phyloP scores from a whole-genome alignment of 2,113 vertebrate genomes.

The Lota lota region DNA sequence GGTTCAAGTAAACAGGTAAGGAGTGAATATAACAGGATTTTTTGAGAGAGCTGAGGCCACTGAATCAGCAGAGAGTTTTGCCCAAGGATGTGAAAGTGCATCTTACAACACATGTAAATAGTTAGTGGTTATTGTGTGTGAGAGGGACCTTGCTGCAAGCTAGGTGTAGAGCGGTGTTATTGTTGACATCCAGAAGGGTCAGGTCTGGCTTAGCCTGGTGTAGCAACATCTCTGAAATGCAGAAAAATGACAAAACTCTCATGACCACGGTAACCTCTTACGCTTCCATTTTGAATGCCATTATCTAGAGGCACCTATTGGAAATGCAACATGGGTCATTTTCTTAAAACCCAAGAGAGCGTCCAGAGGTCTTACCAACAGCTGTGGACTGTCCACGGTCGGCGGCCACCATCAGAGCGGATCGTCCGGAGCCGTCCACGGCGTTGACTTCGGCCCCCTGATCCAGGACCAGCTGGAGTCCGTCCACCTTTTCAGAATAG shows the following conservation, averaged over 20 bases:
- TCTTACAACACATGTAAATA: not conserved
- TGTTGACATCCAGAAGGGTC: slow-evolving; percentile 88
- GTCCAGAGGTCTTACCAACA: slow-evolving; percentile 75
- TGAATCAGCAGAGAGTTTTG: too few relatives aligned
- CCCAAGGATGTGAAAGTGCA: not conserved
- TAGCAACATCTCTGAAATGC: slow-evolving; percentile 85
- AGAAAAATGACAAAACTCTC: slow-evolving; percentile 25
- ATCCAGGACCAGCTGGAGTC: slow-evolving; percentile 88
- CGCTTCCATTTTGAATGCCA: not conserved
- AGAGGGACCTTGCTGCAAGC: slow-evolving; percentile 90
- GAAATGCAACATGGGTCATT: too few relatives aligned
- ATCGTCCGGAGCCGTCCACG: slow-evolving; percentile 82
- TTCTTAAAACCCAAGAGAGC: too few relatives aligned
- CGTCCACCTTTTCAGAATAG: slow-evolving; percentile 85
- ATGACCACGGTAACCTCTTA: not conserved
- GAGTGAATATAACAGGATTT: too few relatives aligned
- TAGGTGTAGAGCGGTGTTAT: slow-evolving; percentile 96
- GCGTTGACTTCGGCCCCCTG: slow-evolving; percentile 84
- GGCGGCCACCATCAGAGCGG: slow-evolving; percentile 91
- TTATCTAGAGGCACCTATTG: not conserved
- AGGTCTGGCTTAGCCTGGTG: slow-evolving; percentile 88
- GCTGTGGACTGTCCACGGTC: slow-evolving; percentile 84
- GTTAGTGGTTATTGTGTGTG: slow-evolving; percentile 2
- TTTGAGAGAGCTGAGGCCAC: too few relatives aligned
- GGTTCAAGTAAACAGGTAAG: too few relatives aligned